Evolutionary conservation across 2,113 vertebrate species (phyloP).

Genomic region (Heteronetta atricapilla): DNA sequence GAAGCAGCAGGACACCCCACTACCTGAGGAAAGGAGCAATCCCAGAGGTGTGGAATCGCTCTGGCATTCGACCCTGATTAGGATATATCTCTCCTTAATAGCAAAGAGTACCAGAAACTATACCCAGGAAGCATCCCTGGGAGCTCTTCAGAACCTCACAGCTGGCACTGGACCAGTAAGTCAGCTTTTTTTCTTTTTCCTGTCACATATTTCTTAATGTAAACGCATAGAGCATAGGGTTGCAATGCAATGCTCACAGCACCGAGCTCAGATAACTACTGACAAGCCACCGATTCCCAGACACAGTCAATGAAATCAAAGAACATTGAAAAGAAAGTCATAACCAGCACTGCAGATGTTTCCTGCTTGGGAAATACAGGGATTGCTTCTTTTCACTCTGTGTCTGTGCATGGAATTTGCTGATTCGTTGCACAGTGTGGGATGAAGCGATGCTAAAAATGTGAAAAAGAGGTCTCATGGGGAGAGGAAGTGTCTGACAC

Average conservation of each 20-base stretch:
- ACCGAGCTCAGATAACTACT: not conserved
- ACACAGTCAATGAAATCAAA: not conserved
- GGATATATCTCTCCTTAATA: slow-evolving; percentile 94
- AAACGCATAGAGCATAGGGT: not conserved
- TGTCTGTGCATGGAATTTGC: not conserved
- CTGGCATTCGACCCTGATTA: slow-evolving; percentile 87
- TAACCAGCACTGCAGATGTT: not conserved
- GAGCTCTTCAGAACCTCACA: slow-evolving; percentile 94
- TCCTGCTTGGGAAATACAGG: not conserved
- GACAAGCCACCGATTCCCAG: not conserved
- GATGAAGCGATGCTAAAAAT: not conserved
- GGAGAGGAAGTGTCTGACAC: not conserved
- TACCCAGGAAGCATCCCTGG: slow-evolving; percentile 89
- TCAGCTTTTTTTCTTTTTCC: not conserved
- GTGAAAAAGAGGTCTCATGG: not conserved
- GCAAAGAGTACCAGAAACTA: slow-evolving; percentile 83
- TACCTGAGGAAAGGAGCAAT: slow-evolving; percentile 85
- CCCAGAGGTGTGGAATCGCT: slow-evolving; percentile 89
- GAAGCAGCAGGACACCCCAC: slow-evolving; percentile 73
- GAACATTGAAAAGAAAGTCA: not conserved
- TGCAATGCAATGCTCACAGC: not conserved
- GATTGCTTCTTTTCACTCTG: not conserved
- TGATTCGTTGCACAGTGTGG: not conserved
- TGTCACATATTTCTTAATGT: not conserved
- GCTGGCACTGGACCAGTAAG: slow-evolving; percentile 85